Percentiles rank a stretch among this genome's conserved stretches.
These are phyloP conservation scores for Xenopus petersii DNA, from an alignment of 2,797 vertebrate genomes.

Conservation along the genomic window DNA sequence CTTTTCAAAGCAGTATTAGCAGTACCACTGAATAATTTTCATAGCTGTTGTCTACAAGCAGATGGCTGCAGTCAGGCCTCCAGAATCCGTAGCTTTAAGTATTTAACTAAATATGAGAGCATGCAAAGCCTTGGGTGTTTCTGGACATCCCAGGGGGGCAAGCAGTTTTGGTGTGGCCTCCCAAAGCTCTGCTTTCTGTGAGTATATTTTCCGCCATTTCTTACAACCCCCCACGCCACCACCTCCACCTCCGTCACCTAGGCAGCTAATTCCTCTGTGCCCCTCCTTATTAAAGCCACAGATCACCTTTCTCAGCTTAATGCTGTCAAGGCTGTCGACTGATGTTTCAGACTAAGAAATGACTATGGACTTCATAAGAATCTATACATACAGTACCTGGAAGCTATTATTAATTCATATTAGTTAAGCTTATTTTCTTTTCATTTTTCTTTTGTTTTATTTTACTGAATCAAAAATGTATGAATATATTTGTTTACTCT, in stretches of 20 bases:
- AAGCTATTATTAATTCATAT: no score
- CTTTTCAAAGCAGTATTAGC: background rate
- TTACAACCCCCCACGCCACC: constrained; percentile 65
- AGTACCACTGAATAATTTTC: constrained; percentile 3
- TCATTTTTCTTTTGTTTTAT: no score
- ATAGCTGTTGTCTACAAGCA: constrained; percentile 39
- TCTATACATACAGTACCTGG: background rate
- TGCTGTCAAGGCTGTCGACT: constrained; percentile 71
- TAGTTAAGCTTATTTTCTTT: no score
- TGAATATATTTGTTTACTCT: no score
- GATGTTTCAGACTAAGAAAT: constrained; percentile 69
- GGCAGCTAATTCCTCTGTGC: constrained; percentile 95
- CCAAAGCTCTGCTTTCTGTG: constrained; percentile 75
- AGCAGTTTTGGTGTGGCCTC: constrained; percentile 69
- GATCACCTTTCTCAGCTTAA: constrained; percentile 90
- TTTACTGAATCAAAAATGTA: no score
- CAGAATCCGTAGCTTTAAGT: constrained; percentile 69
- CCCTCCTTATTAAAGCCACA: constrained; percentile 97
- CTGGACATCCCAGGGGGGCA: constrained; percentile 64
- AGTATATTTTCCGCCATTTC: constrained; percentile 79
- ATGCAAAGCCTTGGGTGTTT: constrained; percentile 79
- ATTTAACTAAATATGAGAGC: constrained; percentile 70
- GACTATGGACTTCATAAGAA: constrained; percentile 16
- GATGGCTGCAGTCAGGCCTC: constrained; percentile 61
- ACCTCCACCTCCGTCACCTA: constrained; percentile 72